Percentiles rank a stretch among this genome's conserved stretches.
These are phyloP conservation scores for Rhagoletis zephyria DNA, from an alignment of 1,140 invertebrate genomes.

Conservation along the genomic window DNA sequence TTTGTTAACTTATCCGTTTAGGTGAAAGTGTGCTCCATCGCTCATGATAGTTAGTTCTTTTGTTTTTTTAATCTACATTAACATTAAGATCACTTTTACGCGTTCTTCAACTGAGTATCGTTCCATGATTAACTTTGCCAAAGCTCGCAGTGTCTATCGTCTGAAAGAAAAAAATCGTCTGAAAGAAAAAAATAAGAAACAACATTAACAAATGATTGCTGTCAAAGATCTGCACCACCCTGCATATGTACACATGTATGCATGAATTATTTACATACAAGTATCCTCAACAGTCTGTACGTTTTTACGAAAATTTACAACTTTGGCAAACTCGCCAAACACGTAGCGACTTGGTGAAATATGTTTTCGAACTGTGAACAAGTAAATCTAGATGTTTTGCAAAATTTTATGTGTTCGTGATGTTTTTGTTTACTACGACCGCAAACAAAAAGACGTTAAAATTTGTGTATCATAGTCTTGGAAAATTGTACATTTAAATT, in stretches of 20 bases:
- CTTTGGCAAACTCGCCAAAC: conserved; percentile 12
- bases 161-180: too few species aligned
- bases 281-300: background rate
- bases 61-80: too few species aligned
- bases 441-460: background rate
- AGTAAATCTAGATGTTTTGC: background rate
- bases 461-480: background rate
- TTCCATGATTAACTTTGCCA: too few species aligned
- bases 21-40: too few species aligned
- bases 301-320: conserved; percentile 1
- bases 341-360: conserved; percentile 21
- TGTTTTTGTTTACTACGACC: background rate
- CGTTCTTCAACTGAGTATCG: too few species aligned
- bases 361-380: conserved; percentile 2
- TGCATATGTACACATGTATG: background rate
- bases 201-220: too few species aligned
- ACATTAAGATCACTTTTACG: too few species aligned
- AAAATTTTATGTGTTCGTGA: conserved; percentile 2
- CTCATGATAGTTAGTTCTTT: too few species aligned
- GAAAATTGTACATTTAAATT: background rate
- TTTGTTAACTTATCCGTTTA: too few species aligned
- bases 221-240: background rate
- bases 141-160: too few species aligned
- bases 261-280: background rate
- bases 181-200: too few species aligned